phyloP scores from a whole-genome alignment of 2,797 vertebrate species.

The Halcyon chelicuti region DNA sequence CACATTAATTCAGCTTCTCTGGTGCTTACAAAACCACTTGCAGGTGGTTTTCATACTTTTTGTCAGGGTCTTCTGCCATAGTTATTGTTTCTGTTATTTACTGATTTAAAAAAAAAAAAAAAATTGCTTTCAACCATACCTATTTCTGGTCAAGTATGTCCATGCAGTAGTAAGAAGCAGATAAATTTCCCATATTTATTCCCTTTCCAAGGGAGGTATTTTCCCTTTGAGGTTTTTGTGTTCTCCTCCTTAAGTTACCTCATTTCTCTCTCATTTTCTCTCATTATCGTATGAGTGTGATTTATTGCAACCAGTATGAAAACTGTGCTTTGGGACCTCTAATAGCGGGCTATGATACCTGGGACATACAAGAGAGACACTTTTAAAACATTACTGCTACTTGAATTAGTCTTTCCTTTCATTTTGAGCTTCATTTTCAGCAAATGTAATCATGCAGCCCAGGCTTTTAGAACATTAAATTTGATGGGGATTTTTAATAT shows the following conservation, averaged over 20 bases:
- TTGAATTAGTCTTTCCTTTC: not conserved
- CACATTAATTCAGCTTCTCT: not conserved
- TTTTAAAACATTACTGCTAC: not conserved
- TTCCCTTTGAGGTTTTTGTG: not conserved
- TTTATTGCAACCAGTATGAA: not conserved
- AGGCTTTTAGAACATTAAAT: not conserved
- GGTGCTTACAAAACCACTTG: not conserved
- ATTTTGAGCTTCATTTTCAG: constrained; percentile 25
- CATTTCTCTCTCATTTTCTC: not conserved
- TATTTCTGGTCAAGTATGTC: not conserved
- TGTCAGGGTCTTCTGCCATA: not conserved
- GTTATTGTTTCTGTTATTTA: fast-evolving
- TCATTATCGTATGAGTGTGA: not conserved
- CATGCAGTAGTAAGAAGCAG: not conserved
- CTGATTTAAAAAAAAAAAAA: not conserved
- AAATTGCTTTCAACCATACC: not conserved
- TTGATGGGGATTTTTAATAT: not conserved
- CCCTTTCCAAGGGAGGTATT: not conserved
- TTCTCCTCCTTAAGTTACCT: not conserved
- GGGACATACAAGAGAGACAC: not conserved
- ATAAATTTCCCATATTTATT: not conserved
- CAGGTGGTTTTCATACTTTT: not conserved
- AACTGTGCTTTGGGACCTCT: not conserved
- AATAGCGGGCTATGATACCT: not conserved
- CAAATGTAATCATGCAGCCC: not conserved